Conservation (phyloP, 2,888 invertebrate genomes). For the Philonicus albiceps region DNA sequence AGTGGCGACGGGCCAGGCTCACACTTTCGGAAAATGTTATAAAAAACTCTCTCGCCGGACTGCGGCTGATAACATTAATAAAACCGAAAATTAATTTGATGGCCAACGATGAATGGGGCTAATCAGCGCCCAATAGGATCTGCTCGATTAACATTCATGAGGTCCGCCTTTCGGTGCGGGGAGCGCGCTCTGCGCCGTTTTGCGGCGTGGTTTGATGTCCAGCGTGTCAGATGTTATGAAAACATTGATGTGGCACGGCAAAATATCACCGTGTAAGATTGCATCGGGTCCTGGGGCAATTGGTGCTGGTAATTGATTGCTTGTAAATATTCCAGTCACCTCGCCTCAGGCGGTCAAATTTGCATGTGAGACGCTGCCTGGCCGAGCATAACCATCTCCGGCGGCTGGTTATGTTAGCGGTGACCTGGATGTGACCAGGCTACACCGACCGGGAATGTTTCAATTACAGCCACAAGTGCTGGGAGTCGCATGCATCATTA, state of each 20-base stretch:
- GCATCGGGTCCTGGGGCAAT: not conserved
- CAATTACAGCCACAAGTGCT: not conserved
- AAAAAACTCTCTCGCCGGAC: not conserved
- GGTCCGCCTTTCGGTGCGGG: not conserved
- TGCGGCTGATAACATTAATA: conserved; percentile 18
- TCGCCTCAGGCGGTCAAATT: conserved; percentile 4
- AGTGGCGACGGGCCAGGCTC: not conserved
- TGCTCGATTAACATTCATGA: conserved; percentile 16
- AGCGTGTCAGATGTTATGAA: conserved; percentile 17
- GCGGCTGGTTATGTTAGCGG: not conserved
- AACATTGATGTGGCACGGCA: conserved; percentile 7
- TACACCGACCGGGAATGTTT: not conserved
- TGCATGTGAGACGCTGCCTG: not conserved
- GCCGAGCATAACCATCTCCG: not conserved
- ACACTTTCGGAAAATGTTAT: not conserved
- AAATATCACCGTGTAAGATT: conserved; percentile 3
- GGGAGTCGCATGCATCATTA: not conserved
- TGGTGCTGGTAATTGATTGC: conserved; percentile 14
- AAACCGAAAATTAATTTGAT: conserved; percentile 30
- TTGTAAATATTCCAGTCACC: conserved; percentile 11
- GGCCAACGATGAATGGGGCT: conserved; percentile 13
- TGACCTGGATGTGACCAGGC: not conserved
- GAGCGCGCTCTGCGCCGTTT: not conserved
- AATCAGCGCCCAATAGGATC: conserved; percentile 14
- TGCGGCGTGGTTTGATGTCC: not conserved